These are phyloP conservation scores for Climacteris rufus DNA, from an alignment of 2,113 vertebrate genomes.

Conservation along the genomic window DNA sequence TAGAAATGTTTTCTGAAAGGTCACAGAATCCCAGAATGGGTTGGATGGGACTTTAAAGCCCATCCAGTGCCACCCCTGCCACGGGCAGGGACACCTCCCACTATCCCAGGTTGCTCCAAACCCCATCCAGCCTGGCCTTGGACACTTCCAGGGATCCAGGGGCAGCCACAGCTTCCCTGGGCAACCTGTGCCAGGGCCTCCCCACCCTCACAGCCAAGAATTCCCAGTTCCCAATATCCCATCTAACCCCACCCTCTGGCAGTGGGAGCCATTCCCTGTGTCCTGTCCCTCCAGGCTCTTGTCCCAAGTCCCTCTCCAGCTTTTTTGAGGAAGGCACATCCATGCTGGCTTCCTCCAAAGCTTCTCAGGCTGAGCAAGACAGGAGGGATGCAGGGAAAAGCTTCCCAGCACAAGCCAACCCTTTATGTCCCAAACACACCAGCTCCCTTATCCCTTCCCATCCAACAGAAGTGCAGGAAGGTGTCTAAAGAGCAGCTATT, in stretches of 20 bases:
- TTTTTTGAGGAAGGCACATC: neutral
- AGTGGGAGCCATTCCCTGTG: neutral
- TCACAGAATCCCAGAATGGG: neutral
- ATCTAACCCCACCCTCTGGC: neutral
- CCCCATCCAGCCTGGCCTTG: accelerated
- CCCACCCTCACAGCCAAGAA: accelerated
- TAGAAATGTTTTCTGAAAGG: neutral
- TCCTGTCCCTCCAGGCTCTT: neutral
- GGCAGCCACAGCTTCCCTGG: neutral
- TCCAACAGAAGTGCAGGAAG: neutral
- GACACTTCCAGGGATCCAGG: neutral
- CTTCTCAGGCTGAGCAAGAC: neutral
- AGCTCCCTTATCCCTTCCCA: neutral
- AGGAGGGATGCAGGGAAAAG: neutral
- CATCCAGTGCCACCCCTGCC: accelerated
- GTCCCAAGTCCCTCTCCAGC: neutral
- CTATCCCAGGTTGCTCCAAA: accelerated
- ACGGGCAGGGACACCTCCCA: neutral
- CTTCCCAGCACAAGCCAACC: neutral
- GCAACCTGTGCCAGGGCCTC: neutral
- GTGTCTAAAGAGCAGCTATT: neutral
- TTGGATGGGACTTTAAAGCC: accelerated
- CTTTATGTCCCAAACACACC: neutral
- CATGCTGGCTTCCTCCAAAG: neutral
- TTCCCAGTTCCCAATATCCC: neutral